Conservation (phyloP, 2,888 invertebrate species). For the Trachelus troglodyta region DNA sequence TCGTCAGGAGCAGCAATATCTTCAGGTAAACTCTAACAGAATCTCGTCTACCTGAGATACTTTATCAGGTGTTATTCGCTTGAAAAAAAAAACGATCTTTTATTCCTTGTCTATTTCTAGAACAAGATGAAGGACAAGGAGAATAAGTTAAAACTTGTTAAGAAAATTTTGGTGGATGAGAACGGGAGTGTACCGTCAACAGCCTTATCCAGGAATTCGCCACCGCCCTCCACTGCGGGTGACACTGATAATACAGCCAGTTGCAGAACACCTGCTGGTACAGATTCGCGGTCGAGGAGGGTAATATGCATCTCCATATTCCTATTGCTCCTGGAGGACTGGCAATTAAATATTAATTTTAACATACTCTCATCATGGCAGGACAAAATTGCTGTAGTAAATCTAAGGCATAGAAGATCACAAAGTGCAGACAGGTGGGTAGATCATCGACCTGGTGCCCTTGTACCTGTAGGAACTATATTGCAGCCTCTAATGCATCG, state of each 20-base stretch:
- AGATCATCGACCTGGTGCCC: conserved; percentile 85
- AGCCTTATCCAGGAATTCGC: conserved; percentile 23
- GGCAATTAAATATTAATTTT: background rate
- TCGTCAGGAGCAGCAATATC: conserved; percentile 71
- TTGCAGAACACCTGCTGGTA: conserved; percentile 37
- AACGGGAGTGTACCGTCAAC: conserved; percentile 39
- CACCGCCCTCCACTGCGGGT: conserved; percentile 28
- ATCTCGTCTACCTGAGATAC: too few relatives aligned
- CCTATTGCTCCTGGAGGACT: too few relatives aligned
- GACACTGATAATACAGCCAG: conserved; percentile 26
- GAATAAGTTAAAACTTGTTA: conserved; percentile 72
- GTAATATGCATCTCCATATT: conserved; percentile 12
- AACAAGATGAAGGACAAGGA: conserved; percentile 73
- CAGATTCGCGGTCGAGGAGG: conserved; percentile 33
- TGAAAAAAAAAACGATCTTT: background rate
- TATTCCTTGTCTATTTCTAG: conserved; percentile 35
- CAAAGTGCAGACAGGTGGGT: conserved; percentile 87
- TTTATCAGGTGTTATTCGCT: too few relatives aligned
- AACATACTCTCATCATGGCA: conserved; percentile 44
- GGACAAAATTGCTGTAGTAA: conserved; percentile 75
- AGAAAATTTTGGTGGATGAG: conserved; percentile 71
- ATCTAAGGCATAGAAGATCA: conserved; percentile 82
- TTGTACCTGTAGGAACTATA: conserved; percentile 89
- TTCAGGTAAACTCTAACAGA: conserved; percentile 62
- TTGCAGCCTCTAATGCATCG: conserved; percentile 86